phyloP scores from a whole-genome alignment of 2,113 vertebrate genomes.

The Cavia porcellus region DNA sequence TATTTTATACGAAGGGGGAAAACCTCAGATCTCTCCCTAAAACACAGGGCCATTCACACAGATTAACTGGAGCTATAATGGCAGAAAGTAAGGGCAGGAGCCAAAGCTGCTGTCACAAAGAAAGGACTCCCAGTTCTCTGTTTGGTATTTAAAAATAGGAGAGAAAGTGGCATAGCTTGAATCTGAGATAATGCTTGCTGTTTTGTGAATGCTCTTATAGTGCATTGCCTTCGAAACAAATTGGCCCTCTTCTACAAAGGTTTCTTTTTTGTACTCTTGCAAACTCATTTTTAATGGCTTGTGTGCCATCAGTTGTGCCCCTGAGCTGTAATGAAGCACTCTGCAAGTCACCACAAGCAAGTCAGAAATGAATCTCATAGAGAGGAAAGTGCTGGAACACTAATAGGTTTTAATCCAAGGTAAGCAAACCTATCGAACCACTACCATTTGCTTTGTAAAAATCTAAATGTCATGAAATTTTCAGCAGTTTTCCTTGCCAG shows the following conservation, averaged over 20 bases:
- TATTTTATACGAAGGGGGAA: slow-evolving; percentile 56
- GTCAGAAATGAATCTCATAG: slow-evolving; percentile 74
- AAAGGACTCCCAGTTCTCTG: slow-evolving; percentile 72
- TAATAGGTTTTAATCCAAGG: slow-evolving; percentile 81
- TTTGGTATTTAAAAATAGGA: slow-evolving; percentile 84
- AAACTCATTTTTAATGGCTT: slow-evolving; percentile 83
- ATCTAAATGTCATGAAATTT: slow-evolving; percentile 79
- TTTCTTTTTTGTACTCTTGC: slow-evolving; percentile 80
- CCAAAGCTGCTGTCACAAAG: slow-evolving; percentile 79
- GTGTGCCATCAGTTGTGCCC: slow-evolving; percentile 74
- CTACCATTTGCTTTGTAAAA: slow-evolving; percentile 72
- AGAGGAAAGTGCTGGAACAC: slow-evolving; percentile 65
- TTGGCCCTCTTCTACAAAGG: slow-evolving; percentile 81
- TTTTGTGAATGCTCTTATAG: slow-evolving; percentile 79
- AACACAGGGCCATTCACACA: slow-evolving; percentile 57
- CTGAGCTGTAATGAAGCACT: slow-evolving; percentile 82
- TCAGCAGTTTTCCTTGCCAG: slow-evolving; percentile 66
- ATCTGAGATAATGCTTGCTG: slow-evolving; percentile 76
- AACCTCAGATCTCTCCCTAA: background rate
- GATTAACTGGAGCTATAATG: slow-evolving; percentile 71
- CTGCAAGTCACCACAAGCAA: slow-evolving; percentile 77
- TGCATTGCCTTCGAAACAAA: slow-evolving; percentile 79
- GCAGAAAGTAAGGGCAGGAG: slow-evolving; percentile 75
- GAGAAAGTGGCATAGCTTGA: slow-evolving; percentile 77
- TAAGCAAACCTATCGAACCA: slow-evolving; percentile 77